Evolutionary conservation across 2,888 invertebrate genomes (phyloP).

Genomic region (Andrena hattorfiana): DNA sequence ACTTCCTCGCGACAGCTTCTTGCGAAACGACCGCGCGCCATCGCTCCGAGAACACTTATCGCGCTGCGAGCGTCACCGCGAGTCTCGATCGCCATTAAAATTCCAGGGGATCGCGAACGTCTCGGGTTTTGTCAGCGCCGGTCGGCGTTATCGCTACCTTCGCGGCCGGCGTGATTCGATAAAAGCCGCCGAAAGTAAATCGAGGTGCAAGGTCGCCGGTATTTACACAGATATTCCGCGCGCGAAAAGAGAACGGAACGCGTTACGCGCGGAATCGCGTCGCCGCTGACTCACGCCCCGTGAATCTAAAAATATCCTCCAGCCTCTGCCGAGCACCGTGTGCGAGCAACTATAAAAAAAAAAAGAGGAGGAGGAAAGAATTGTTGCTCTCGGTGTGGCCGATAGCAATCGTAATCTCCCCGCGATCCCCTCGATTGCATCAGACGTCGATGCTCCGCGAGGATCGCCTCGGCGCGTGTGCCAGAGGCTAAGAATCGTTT

Average conservation of each 20-base stretch:
- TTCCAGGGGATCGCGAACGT: background rate
- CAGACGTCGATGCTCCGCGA: conserved; percentile 12
- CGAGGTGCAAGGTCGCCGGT: conserved; percentile 53
- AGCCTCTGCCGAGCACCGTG: conserved; percentile 49
- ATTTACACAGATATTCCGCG: conserved; percentile 48
- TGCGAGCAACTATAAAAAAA: conserved; percentile 12
- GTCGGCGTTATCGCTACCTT: background rate
- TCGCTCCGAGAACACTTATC: conserved; percentile 26
- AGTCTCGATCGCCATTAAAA: conserved; percentile 24
- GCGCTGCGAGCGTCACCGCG: background rate
- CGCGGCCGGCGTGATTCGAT: conserved; percentile 10
- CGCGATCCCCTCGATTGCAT: conserved; percentile 51
- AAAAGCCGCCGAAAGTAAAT: conserved; percentile 32
- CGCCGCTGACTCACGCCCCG: conserved; percentile 66
- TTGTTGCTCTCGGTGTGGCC: background rate
- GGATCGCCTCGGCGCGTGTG: conserved; percentile 23
- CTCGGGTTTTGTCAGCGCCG: background rate
- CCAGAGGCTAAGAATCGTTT: background rate
- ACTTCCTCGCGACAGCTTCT: background rate
- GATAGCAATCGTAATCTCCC: conserved; percentile 48
- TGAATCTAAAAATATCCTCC: conserved; percentile 68
- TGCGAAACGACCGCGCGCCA: conserved; percentile 7
- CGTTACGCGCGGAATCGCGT: conserved; percentile 63
- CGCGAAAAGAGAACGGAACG: conserved; percentile 53
- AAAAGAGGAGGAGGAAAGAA: background rate